Evolutionary conservation across 2,113 vertebrate species (phyloP), one percentile per base, ranked within the genome.

Genomic region (Nestor notabilis): DNA sequence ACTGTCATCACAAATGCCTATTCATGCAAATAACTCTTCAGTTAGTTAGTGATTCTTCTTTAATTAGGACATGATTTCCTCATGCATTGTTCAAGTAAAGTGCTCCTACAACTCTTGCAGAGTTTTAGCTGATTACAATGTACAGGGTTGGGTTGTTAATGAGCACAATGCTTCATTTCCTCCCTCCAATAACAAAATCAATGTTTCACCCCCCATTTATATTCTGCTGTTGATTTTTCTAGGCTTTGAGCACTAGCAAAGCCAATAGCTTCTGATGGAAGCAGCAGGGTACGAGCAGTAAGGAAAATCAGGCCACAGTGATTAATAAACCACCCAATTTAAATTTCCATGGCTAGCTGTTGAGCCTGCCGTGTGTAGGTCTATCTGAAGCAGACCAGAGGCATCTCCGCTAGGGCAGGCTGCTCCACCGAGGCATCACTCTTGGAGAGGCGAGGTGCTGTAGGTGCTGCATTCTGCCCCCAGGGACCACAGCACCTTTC

Each of bases 311-410:
- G 84, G 81, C n/a, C 66, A 77, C 66, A 44, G 27, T 94, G 74
- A 80, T 90, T 95, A 90, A 83, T 58, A 94, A 93, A 80, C 37
- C 37, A 43, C 20, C 9, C 56, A 60, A 56, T 83, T 72, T 77
- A 76, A 56, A 68, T 55, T 33, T 44, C 5, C 2, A 12, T 23
- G 61, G 25, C 25, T 65, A 17, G 19, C 37, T 53, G 24, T 43
- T 0, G 0, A 71, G 16, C 12, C 24, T 69, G 37, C 35, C 44
- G n/a, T 0, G 1, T 33, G 10, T 7, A n/a, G 60, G n/a, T 8
- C 15, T 35, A 20, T 68, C 29, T 63, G 43, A 89, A 69, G 44
- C 13, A 50, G 29, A 61, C 17, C 29, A 56, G 75, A 75, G 19
- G 37, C 37, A 46, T 9, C 11, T 93, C 25, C 65, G 24, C 33